Conservation (phyloP, 2,888 invertebrate species). For the Cataglyphis cursor region DNA sequence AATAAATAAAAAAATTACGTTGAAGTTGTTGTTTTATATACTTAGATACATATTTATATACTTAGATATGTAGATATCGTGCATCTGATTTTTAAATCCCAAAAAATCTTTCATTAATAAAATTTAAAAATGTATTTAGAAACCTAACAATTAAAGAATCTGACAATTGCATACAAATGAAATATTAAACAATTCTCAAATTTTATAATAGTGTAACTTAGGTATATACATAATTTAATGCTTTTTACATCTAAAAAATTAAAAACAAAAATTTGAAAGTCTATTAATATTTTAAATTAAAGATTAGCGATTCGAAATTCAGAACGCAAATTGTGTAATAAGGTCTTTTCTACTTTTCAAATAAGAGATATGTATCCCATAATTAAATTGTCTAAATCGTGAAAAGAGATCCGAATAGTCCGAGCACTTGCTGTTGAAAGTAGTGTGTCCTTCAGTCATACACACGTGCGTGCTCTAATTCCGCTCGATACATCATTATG, state of each 20-base stretch:
- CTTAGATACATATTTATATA: neutral
- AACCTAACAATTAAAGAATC: too few relatives aligned
- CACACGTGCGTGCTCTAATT: neutral
- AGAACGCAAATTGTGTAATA: neutral
- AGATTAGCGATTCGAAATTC: neutral
- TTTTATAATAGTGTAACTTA: too few relatives aligned
- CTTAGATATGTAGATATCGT: neutral
- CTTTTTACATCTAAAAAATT: neutral
- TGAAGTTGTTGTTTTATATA: neutral
- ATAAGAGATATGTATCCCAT: neutral
- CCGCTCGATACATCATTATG: slow-evolving; percentile 21
- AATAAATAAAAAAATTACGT: neutral
- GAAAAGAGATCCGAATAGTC: neutral
- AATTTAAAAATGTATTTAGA: neutral
- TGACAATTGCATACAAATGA: neutral
- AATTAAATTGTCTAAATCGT: neutral
- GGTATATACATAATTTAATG: neutral
- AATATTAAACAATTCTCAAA: neutral
- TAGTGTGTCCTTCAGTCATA: neutral
- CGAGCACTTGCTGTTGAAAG: neutral
- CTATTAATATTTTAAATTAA: neutral
- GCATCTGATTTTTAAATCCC: neutral
- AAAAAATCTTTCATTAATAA: neutral
- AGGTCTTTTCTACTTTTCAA: neutral
- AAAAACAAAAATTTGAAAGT: neutral